Evolutionary conservation across 2,888 invertebrate genomes (phyloP), one percentile per base, ranked within the genome.

Genomic region (Heliconius aoede): DNA sequence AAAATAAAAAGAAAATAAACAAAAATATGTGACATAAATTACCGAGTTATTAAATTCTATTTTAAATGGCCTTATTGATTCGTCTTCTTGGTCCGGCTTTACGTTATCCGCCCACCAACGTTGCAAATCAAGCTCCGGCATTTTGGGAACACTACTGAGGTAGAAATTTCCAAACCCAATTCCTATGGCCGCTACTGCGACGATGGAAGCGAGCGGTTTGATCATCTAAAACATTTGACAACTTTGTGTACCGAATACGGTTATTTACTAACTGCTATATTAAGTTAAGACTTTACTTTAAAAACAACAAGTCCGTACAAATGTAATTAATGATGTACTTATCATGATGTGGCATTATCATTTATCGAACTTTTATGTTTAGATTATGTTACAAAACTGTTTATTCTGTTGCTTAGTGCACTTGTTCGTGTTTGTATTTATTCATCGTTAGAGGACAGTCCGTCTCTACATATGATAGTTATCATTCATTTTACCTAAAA

Each of bases 1-100:
- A 24, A 30, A 5, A 30, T 5, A 30, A 30, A 30, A 30, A 30
- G 15, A 9, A 32, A 30, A 15, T 15, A 71, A 58, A 24, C 18
- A 30, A 36, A 58, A 24, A 72, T 24, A 9, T 7, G 11, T 71
- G 4, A 8, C 3, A 36, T 40, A 72, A 26, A 72, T 84, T 88
- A 94, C 94, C 85, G 89, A 86, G 51, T 92, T 88, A 80, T 89
- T 88, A 76, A 94, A 93, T n/a, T 89, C 86, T 28, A 95, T 88
- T 78, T 86, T 88, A 80, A 93, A 94, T 0, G 86, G 83, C 77
- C 88, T 87, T 71, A 94, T 87, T 7, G 89, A 83, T 18, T 81
- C 82, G 60, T 94, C 93, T 73, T 88, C 87, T n/a, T 85, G 81
- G 7, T 79, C 81, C 3, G 87, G 84, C 64, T 79, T 85, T 1